phyloP scores from a whole-genome alignment of 2,113 vertebrate genomes.

The Plotosus lineatus region DNA sequence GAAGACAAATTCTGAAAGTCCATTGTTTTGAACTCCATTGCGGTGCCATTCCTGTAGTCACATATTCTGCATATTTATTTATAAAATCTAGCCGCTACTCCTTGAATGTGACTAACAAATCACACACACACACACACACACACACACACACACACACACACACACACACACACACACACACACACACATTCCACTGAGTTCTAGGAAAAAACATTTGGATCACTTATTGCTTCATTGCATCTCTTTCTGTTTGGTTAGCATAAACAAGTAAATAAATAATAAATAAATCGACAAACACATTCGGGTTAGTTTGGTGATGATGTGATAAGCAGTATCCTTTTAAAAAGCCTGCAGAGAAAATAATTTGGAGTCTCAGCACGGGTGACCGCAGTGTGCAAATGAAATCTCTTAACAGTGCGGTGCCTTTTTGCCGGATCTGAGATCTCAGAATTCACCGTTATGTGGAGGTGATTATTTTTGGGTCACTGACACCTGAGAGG shows the following conservation, averaged over 20 bases:
- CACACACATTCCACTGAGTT: neutral
- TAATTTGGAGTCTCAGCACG: conserved; percentile 22
- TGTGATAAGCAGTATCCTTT: neutral
- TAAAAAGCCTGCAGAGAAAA: conserved; percentile 1
- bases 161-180: neutral
- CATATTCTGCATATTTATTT: neutral
- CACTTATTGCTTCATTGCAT: neutral
- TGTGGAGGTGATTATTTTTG: conserved; percentile 19
- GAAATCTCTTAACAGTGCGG: conserved; percentile 13
- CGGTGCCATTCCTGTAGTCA: too few species aligned
- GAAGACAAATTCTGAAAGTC: too few species aligned
- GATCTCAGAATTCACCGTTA: conserved; percentile 11
- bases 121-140: neutral
- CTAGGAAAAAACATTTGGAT: neutral
- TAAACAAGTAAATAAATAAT: neutral
- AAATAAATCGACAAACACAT: neutral
- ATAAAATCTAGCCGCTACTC: neutral
- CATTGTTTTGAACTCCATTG: too few species aligned
- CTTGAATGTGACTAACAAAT: neutral
- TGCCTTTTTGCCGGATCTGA: neutral
- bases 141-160: neutral
- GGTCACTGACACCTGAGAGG: neutral
- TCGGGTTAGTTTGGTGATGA: neutral
- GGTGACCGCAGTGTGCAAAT: neutral
- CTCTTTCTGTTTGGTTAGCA: neutral